phyloP scores from a whole-genome alignment of 1,140 invertebrate genomes.

The Adelges cooleyi region DNA sequence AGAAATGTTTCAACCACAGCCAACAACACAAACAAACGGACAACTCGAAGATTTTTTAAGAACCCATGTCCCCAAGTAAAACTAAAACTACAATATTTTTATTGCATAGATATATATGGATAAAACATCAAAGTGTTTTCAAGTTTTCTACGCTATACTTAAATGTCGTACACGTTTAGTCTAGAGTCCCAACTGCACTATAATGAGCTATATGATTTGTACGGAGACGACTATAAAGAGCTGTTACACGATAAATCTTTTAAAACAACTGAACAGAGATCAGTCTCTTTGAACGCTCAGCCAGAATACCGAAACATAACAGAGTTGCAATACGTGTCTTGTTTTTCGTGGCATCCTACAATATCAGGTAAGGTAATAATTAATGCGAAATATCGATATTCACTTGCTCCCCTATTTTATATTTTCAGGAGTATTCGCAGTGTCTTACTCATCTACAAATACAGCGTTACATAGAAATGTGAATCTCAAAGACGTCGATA shows the following conservation, averaged over 20 bases:
- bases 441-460: background rate
- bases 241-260: background rate
- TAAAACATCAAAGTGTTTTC: background rate
- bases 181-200: background rate
- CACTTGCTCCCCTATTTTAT: background rate
- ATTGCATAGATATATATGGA: background rate
- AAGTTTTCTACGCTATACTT: no score
- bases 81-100: background rate
- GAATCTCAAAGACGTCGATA: background rate
- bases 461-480: slow-evolving; percentile 3
- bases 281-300: background rate
- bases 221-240: slow-evolving; percentile 1
- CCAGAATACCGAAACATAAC: background rate
- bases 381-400: background rate
- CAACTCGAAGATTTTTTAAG: slow-evolving; percentile 1
- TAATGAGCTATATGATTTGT: slow-evolving; percentile 11
- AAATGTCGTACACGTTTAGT: background rate
- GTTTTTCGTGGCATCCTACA: slow-evolving; percentile 3
- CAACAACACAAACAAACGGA: background rate
- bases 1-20: slow-evolving; percentile 12
- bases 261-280: background rate
- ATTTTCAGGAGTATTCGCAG: slow-evolving; percentile 1
- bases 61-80: slow-evolving; percentile 18
- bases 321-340: background rate
- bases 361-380: background rate